These are phyloP conservation scores for Copidosoma aretas DNA, from an alignment of 2,888 invertebrate genomes.

Conservation along the genomic window DNA sequence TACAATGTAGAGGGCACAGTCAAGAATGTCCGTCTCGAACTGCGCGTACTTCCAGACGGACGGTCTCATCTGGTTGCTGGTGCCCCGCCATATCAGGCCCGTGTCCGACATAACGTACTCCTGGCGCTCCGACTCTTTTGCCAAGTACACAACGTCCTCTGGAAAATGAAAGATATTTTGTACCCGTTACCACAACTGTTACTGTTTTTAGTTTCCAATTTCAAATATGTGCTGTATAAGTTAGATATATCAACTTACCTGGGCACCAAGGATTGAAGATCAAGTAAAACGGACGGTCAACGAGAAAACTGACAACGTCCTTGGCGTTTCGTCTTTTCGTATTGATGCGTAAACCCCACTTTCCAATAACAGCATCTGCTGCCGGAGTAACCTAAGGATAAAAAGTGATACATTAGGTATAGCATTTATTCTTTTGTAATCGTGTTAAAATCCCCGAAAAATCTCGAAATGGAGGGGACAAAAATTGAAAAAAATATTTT, in stretches of 20 bases:
- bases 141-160: conserved; percentile 72
- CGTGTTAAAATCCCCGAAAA: too few relatives aligned
- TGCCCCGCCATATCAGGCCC: conserved; percentile 91
- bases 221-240: too few relatives aligned
- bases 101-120: conserved; percentile 88
- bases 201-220: too few relatives aligned
- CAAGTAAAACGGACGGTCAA: conserved; percentile 78
- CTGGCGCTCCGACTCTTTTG: conserved; percentile 73
- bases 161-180: conserved; percentile 21
- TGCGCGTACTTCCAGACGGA: conserved; percentile 92
- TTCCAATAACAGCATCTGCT: conserved; percentile 76
- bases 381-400: conserved; percentile 71
- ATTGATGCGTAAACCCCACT: conserved; percentile 85
- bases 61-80: conserved; percentile 81
- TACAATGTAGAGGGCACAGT: conserved; percentile 79
- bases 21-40: conserved; percentile 82
- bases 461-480: too few relatives aligned
- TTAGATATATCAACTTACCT: conserved; percentile 64
- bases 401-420: not conserved
- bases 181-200: too few relatives aligned
- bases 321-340: conserved; percentile 73
- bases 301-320: conserved; percentile 77
- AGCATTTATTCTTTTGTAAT: not conserved
- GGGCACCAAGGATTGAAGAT: conserved; percentile 92
- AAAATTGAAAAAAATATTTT: too few relatives aligned